Evolutionary conservation across 2,888 invertebrate species (phyloP), one percentile per base, ranked within the genome.

Genomic region (Ceraclea dissimilis): DNA sequence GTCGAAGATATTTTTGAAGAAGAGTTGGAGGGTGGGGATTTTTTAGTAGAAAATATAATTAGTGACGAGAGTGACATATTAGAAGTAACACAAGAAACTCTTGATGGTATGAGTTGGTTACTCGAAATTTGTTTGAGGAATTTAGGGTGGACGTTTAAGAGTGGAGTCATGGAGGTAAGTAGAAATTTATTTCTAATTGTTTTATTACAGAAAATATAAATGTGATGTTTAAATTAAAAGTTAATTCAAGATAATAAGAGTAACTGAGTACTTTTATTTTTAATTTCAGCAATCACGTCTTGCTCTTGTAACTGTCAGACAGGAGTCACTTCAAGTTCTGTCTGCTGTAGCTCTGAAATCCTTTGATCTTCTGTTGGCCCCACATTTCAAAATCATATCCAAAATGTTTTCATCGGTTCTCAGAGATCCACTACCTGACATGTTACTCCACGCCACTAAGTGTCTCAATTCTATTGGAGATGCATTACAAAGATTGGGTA

Each of bases 311-410:
- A 86, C 90, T 17, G 80, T 92, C 49, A 80, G 88, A 58, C 71
- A 90, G 18, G 90, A 91, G 70, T 87, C 90, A 13, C 74, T 92
- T 0, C 89, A 90, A 75, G 81, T 90, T 1, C 64, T 87, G 0
- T 80, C 82, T 0, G 81, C 81, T 0, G 77, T 85, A 66, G 76
- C 79, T 1, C 76, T 81, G 57, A 79, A 81, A 58, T 83, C 85
- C 66, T 79, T 84, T 54, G 66, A 71, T 0, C 71, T 79, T 44
- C 70, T 84, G 31, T 71, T 83, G 60, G 74, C 74, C 60, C 67
- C 80, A 11, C 79, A 85, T 66, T 68, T 89, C 43, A 68, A 70
- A 0, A 66, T 81, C n/a, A 70, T 92, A 8, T 77, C 82, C 0
- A 79, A 78, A 49, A 77, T 84, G 5, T 68, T 92, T 5, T 74